Conservation (phyloP, 2,797 vertebrate species). For the Loriculus beryllinus region DNA sequence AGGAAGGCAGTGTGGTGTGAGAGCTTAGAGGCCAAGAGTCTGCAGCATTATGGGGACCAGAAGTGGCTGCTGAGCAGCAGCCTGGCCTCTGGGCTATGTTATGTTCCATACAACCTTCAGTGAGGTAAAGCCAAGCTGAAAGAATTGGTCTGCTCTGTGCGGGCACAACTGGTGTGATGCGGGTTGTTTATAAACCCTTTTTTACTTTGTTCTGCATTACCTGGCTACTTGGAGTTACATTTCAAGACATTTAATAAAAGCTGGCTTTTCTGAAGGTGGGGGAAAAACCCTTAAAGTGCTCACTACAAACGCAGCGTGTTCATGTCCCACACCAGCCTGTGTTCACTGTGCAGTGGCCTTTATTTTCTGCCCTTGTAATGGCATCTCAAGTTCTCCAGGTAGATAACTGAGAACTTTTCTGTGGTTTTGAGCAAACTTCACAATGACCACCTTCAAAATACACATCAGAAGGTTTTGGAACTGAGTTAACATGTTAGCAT, state of each 20-base stretch:
- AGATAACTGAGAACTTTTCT: neutral
- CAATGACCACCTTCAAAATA: neutral
- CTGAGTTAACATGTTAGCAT: rapidly evolving
- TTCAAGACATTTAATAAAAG: neutral
- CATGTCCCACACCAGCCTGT: rapidly evolving
- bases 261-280: neutral
- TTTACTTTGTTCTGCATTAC: neutral
- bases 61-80: neutral
- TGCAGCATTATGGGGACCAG: neutral
- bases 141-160: neutral
- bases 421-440: neutral
- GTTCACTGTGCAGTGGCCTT: neutral
- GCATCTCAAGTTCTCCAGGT: neutral
- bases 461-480: neutral
- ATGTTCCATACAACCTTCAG: neutral
- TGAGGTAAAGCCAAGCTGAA: neutral
- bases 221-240: neutral
- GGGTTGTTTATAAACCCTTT: neutral
- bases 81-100: neutral
- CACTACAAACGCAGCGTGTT: rapidly evolving
- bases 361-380: neutral
- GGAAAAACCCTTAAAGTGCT: neutral
- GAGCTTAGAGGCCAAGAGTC: neutral
- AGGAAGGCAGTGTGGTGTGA: neutral
- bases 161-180: neutral